These are phyloP conservation scores for Podotricha telesiphe DNA, from an alignment of 2,888 invertebrate genomes.

Conservation along the genomic window DNA sequence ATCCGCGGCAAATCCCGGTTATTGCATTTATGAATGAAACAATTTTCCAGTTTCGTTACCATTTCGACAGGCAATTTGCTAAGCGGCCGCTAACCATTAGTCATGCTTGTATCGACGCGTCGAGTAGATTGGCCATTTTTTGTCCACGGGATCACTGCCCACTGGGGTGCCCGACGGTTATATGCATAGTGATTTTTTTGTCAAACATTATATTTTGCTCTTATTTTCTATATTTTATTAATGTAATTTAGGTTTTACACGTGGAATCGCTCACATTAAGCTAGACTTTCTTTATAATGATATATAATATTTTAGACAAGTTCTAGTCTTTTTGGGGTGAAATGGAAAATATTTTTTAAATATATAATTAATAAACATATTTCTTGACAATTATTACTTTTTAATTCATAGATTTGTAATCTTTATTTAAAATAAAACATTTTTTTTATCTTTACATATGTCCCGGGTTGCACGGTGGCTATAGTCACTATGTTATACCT, in stretches of 20 bases:
- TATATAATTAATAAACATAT: too few species aligned
- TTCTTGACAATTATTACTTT: too few species aligned
- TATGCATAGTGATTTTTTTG: slow-evolving; percentile 27
- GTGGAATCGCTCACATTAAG: too few species aligned
- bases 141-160: slow-evolving; percentile 62
- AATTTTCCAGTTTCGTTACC: slow-evolving; percentile 78
- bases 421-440: too few species aligned
- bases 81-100: slow-evolving; percentile 72
- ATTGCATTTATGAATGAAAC: slow-evolving; percentile 80
- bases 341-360: too few species aligned
- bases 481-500: too few species aligned
- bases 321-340: too few species aligned
- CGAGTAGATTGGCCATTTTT: slow-evolving; percentile 76
- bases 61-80: slow-evolving; percentile 78
- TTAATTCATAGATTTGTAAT: too few species aligned
- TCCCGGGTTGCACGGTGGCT: too few species aligned
- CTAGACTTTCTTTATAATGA: too few species aligned
- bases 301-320: too few species aligned
- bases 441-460: too few species aligned
- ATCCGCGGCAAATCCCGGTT: slow-evolving; percentile 68
- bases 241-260: neutral
- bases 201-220: neutral
- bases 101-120: slow-evolving; percentile 75
- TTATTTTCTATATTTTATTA: neutral
- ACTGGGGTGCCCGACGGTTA: slow-evolving; percentile 56